Evolutionary conservation across 2,888 invertebrate species (phyloP), one percentile per base, ranked within the genome.

Genomic region (Troilus luridus): DNA sequence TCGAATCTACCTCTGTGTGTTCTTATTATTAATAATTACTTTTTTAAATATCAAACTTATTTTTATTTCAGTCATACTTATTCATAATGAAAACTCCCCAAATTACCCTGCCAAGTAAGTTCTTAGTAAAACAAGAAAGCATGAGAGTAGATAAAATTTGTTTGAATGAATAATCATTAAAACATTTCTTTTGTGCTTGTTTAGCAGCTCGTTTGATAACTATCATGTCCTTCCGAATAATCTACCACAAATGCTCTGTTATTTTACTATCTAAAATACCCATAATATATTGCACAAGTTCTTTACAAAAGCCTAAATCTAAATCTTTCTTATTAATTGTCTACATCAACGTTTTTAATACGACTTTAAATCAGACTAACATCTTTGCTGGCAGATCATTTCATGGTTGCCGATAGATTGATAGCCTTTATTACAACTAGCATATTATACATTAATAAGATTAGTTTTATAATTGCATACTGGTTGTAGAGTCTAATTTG

Each of bases 21-120:
- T 88, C 41, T 62, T 85, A 85, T 59, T 27, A 85, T 27, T 64
- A 62, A 54, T 90, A 62, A 62, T 88, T 81, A 60, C 64, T 59
- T 88, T 88, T 91, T 91, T 88, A 91, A 91, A 91, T 88, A 91
- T 89, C 77, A 88, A 88, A 88, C 88, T 88, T 89, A 88, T 60
- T 91, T 77, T 77, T 91, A 91, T 88, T 91, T 91, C 91, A 91
- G 91, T 91, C 91, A 91, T 91, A 90, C 90, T 90, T 91, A 91
- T 21, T 88, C 27, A 81, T 81, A 90, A 90, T 67, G 60, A 90
- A 91, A 90, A 56, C 59, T 90, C 72, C 90, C 89, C 64, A 77
- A 85, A 88, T 88, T 88, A 91, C 91, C 91, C 91, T 88, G 89
- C 89, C 90, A 91, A 85, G 62, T 77, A 88, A 91, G n/a, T 77